Evolutionary conservation across 2,888 invertebrate genomes (phyloP).

Genomic region (Callosobruchus maculatus): DNA sequence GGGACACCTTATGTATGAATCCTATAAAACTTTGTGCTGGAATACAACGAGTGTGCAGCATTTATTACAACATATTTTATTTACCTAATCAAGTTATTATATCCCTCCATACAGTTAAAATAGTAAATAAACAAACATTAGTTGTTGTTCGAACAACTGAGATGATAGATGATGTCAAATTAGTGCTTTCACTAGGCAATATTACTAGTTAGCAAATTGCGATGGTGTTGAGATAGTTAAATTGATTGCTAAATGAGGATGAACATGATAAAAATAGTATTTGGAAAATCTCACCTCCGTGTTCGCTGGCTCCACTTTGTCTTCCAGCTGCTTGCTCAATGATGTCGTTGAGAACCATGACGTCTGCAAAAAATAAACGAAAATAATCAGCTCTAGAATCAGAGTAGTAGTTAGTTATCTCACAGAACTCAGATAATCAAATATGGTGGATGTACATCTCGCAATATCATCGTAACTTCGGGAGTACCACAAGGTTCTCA

Average conservation of each 20-base stretch:
- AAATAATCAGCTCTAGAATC: no score
- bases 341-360: conserved; percentile 95
- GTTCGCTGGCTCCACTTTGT: conserved; percentile 81
- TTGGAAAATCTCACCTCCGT: conserved; percentile 68
- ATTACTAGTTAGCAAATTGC: conserved; percentile 45
- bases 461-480: no score
- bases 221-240: conserved; percentile 41
- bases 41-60: conserved; percentile 33
- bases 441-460: no score
- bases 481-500: no score
- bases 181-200: conserved; percentile 32
- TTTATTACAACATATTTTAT: conserved; percentile 29
- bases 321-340: conserved; percentile 92
- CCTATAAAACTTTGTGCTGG: conserved; percentile 32
- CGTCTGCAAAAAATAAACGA: conserved; percentile 64
- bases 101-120: conserved; percentile 35
- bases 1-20: no score
- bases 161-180: conserved; percentile 11
- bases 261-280: conserved; percentile 4
- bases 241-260: conserved; percentile 3
- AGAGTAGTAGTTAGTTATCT: no score
- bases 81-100: conserved; percentile 38
- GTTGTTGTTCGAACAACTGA: conserved; percentile 29
- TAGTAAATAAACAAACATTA: conserved; percentile 37
- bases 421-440: no score